A percentile compares a stretch with the other conserved stretches of the same genome.
Conservation (phyloP, 2,113 vertebrate genomes). For the Lagopus leucura region DNA sequence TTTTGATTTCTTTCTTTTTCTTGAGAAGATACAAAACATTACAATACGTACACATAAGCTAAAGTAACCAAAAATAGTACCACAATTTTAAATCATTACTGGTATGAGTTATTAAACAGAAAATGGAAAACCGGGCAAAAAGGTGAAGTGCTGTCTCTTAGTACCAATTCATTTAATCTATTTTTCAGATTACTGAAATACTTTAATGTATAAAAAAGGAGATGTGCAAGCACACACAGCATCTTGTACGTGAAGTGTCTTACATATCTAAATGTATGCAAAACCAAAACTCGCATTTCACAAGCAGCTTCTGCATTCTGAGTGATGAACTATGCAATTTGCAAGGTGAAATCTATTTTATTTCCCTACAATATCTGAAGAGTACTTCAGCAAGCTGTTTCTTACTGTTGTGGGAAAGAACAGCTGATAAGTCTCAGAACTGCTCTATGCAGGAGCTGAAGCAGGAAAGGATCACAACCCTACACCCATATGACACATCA, state of each 20-base stretch:
- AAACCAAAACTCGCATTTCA: slow-evolving; percentile 22
- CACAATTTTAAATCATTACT: not conserved
- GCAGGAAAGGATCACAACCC: not conserved
- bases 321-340: slow-evolving; percentile 25
- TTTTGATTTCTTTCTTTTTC: not conserved
- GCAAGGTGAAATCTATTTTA: slow-evolving; percentile 29
- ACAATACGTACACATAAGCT: not conserved
- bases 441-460: rapidly evolving
- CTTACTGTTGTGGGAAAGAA: not conserved
- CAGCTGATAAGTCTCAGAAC: rapidly evolving
- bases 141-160: not conserved
- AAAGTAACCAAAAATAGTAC: not conserved
- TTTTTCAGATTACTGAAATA: slow-evolving; percentile 39
- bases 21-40: not conserved
- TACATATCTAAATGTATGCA: slow-evolving; percentile 46
- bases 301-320: slow-evolving; percentile 36
- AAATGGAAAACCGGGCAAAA: not conserved
- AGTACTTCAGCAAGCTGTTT: slow-evolving; percentile 13
- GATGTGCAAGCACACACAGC: not conserved
- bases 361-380: not conserved
- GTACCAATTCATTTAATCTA: slow-evolving; percentile 3
- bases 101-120: not conserved
- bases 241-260: not conserved
- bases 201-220: slow-evolving; percentile 3
- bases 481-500: rapidly evolving